Evolutionary conservation across 2,888 invertebrate genomes (phyloP), one percentile per base, ranked within the genome.

Genomic region (Clanis bilineata): DNA sequence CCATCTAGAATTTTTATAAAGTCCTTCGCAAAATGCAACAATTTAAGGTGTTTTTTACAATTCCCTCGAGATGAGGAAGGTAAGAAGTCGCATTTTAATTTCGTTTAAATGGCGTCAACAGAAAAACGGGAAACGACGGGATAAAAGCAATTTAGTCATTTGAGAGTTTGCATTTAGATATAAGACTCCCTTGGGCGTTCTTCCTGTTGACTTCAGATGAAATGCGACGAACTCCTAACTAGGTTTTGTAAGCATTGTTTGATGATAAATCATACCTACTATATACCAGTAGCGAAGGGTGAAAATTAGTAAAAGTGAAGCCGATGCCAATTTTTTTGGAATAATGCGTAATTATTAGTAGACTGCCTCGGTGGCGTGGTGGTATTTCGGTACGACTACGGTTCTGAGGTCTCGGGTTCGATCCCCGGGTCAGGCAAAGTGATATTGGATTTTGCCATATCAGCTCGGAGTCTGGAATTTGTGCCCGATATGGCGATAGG

Each of bases 31-130:
- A 51, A 10, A 18, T 51, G 47, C 47, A 51, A 51, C 28, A 28
- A 7, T 28, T 25, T 15, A 28, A 51, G 28, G 9, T 51, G 25
- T 5, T 36, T 51, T 51, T 28, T 18, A 32, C 51, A 51, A 62
- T 58, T 59, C 25, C 51, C 57, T 58, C 60, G 62, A 62, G 64
- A 55, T 28, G 32, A 23, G 45, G 32, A 58, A 58, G 62, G 61
- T 64, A 64, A 62, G 64, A 68, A 64, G 15, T 36, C 32, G 25
- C 45, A 47, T 61, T 55, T 56, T 25, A 56, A 56, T 63, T 60
- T 47, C 45, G 44, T 57, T 64, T 10, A 28, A 51, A 51, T 51
- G 51, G 28, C 47, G 47, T 28, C 18, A 51, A 51, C 51, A 51
- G 32, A 18, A 25, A 57, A 58, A 18, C 41, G 39, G 51, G 51